Conservation (phyloP, 2,888 invertebrate genomes). For the Troides oblongomaculatus region DNA sequence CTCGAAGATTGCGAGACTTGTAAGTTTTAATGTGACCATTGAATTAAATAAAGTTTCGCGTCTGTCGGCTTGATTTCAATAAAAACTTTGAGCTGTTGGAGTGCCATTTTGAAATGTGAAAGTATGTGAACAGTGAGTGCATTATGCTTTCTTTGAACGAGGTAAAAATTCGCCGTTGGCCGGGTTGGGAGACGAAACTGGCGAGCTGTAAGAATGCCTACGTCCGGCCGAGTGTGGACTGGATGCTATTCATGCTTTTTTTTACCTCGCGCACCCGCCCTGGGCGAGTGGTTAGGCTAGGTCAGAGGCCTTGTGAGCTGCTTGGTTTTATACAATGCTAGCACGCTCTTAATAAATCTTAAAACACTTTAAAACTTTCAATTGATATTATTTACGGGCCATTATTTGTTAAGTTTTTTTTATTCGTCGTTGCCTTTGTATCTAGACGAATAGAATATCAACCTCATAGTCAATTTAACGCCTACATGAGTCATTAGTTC, state of each 20-base stretch:
- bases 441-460: not conserved
- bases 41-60: not conserved
- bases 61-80: conserved; percentile 1
- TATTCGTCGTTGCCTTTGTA: not conserved
- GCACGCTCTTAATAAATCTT: not conserved
- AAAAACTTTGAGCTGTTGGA: not conserved
- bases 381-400: not conserved
- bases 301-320: conserved; percentile 15
- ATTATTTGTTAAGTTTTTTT: not conserved
- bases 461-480: not conserved
- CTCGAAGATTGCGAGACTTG: not conserved
- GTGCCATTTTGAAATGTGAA: conserved; percentile 1
- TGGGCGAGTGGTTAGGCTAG: conserved; percentile 15
- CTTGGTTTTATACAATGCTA: not conserved
- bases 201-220: conserved; percentile 12
- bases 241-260: conserved; percentile 12
- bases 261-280: conserved; percentile 10
- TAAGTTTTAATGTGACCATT: conserved; percentile 6
- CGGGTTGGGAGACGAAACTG: conserved; percentile 6
- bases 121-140: not conserved
- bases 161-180: conserved; percentile 5
- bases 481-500: no score
- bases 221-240: conserved; percentile 14
- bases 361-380: not conserved
- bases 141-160: not conserved